A percentile compares a stretch with the other conserved stretches of the same genome.
phyloP scores from a whole-genome alignment of 2,113 vertebrate species.

The human region GRCh38 chr22:33219501-33220000 shows the following conservation, averaged over 20 bases:
- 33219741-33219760: neutral
- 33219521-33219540: neutral
- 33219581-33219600: neutral
- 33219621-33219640: neutral
- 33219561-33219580: neutral
- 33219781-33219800: neutral
- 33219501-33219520: neutral
- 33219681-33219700: neutral
- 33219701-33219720: neutral
- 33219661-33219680: neutral
- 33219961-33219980: too few species aligned
- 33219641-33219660: neutral
- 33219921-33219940: neutral
- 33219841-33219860: neutral
- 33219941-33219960: neutral
- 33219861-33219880: neutral
- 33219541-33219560: neutral
- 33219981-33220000: constrained; percentile 1
- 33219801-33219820: neutral
- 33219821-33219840: neutral
- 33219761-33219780: neutral
- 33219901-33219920: neutral
- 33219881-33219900: neutral
- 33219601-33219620: neutral
- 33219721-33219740: neutral